A percentile compares a stretch with the other conserved stretches of the same genome.
These are phyloP conservation scores for Drosophila pallidifrons DNA, from an alignment of 1,140 invertebrate species.

Conservation along the genomic window DNA sequence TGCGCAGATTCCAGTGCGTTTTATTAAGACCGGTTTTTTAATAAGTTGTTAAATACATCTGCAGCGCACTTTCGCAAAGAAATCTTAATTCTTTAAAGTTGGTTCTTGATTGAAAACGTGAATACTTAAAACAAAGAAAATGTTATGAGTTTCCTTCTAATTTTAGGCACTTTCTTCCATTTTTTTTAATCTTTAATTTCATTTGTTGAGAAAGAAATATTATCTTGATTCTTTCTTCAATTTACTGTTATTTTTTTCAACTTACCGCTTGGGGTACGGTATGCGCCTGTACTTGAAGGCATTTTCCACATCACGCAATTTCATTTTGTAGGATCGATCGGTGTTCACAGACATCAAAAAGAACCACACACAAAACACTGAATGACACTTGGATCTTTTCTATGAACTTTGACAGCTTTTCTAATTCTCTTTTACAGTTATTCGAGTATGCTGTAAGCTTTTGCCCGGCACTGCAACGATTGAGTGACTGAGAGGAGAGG, in stretches of 20 bases:
- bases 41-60: conserved; percentile 34
- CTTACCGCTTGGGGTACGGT: conserved; percentile 84
- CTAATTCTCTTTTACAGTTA: conserved; percentile 31
- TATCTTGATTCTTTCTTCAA: too few species aligned
- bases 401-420: conserved; percentile 30
- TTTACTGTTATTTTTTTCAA: conserved; percentile 16
- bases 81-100: neutral
- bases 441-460: conserved; percentile 30
- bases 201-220: too few species aligned
- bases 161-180: too few species aligned
- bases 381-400: conserved; percentile 37
- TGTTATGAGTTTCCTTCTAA: too few species aligned
- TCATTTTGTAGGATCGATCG: conserved; percentile 82
- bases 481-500: conserved; percentile 14
- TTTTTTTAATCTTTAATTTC: too few species aligned
- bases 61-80: neutral
- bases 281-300: conserved; percentile 82
- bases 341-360: conserved; percentile 55
- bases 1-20: conserved; percentile 40
- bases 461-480: conserved; percentile 24
- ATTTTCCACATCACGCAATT: conserved; percentile 82
- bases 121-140: too few species aligned
- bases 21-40: conserved; percentile 74
- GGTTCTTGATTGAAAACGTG: too few species aligned
- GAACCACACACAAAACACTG: conserved; percentile 28